phyloP scores from a whole-genome alignment of 2,113 vertebrate species.

The Rhipidura dahli region DNA sequence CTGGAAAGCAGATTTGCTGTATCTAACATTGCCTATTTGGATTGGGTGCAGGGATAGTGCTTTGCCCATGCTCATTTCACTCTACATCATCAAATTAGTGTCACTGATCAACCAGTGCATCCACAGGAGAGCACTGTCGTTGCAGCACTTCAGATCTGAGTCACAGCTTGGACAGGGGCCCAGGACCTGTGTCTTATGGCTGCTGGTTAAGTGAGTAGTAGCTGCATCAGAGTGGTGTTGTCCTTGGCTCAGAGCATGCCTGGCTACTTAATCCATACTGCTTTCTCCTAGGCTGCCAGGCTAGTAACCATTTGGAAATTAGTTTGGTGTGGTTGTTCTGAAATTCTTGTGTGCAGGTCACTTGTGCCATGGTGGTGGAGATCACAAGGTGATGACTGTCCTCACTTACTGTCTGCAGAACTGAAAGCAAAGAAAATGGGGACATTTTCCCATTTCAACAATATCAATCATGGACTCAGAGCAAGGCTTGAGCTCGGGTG shows the following conservation, averaged over 20 bases:
- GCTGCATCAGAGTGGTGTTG: background rate
- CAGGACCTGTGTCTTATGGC: background rate
- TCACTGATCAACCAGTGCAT: background rate
- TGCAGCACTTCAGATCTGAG: conserved; percentile 8
- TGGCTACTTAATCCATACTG: background rate
- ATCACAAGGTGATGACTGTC: background rate
- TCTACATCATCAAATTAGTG: background rate
- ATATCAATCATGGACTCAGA: background rate
- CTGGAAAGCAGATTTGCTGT: background rate
- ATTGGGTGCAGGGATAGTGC: background rate
- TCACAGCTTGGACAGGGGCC: background rate
- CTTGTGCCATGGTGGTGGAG: background rate
- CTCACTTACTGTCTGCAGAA: background rate
- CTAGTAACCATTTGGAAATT: background rate
- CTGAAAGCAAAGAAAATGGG: background rate
- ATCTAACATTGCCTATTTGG: background rate
- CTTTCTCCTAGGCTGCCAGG: background rate
- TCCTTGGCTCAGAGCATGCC: background rate
- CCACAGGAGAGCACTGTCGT: conserved; percentile 19
- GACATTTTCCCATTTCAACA: background rate
- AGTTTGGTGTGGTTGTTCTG: background rate
- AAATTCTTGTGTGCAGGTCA: background rate
- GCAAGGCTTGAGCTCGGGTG: background rate
- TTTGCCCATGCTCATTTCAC: background rate
- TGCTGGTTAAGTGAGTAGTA: background rate